Evolutionary conservation across 2,113 vertebrate species (phyloP).

Genomic region (Gymnogyps californianus): DNA sequence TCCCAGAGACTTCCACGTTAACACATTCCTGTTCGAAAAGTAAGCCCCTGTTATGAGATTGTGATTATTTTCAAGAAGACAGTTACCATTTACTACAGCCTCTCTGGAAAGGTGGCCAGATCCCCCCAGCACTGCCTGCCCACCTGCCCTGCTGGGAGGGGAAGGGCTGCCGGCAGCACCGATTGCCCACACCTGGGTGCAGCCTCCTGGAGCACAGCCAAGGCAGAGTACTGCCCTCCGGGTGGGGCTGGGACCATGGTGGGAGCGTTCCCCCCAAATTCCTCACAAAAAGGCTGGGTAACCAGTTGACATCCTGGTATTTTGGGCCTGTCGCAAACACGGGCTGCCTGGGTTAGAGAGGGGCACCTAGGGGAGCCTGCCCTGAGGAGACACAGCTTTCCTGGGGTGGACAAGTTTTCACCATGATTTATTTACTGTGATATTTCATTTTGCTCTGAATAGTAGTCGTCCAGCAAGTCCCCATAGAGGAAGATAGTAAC

Average conservation of each 20-base stretch:
- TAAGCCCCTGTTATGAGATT: rapidly evolving
- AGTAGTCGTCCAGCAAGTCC: background rate
- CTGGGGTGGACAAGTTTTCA: background rate
- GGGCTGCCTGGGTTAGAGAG: background rate
- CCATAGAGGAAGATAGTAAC: background rate
- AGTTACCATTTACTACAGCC: background rate
- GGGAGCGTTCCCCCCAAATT: rapidly evolving
- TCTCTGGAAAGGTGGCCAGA: rapidly evolving
- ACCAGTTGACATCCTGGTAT: rapidly evolving
- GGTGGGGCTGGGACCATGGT: rapidly evolving
- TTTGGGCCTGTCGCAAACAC: rapidly evolving
- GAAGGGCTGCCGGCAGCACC: background rate
- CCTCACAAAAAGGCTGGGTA: background rate
- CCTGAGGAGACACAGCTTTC: background rate
- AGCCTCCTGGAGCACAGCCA: background rate
- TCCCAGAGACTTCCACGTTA: background rate
- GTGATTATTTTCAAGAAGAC: background rate
- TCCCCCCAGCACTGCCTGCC: background rate
- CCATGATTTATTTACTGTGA: background rate
- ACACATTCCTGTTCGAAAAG: background rate
- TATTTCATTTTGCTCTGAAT: background rate
- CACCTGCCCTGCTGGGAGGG: background rate
- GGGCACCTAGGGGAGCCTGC: background rate
- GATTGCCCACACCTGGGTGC: background rate
- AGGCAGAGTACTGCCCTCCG: background rate